phyloP scores from a whole-genome alignment of 2,888 invertebrate genomes.

The Neria commutata region DNA sequence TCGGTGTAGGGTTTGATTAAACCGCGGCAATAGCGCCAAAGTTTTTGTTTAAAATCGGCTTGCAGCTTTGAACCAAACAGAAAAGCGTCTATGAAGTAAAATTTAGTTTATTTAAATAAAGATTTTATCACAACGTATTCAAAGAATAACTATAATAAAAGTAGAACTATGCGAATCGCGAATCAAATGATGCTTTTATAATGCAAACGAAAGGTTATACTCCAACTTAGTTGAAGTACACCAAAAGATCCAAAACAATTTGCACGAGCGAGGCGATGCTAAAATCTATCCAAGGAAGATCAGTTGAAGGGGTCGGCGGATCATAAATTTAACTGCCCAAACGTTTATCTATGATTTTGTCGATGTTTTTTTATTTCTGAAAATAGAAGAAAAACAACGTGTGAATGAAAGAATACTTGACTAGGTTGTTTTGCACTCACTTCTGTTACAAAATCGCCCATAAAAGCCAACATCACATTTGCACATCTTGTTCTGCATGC shows the following conservation, averaged over 20 bases:
- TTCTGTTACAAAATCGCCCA: slow-evolving; percentile 80
- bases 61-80: no score
- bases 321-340: no score
- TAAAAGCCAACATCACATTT: slow-evolving; percentile 84
- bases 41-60: no score
- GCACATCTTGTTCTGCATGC: slow-evolving; percentile 73
- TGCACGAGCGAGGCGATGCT: no score
- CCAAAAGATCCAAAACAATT: neutral
- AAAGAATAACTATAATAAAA: slow-evolving; percentile 14
- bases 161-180: neutral
- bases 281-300: no score
- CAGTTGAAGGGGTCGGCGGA: no score
- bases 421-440: slow-evolving; percentile 62
- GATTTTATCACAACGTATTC: slow-evolving; percentile 24
- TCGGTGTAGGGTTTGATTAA: no score
- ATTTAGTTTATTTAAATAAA: slow-evolving; percentile 23
- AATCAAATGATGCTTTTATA: neutral
- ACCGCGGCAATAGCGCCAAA: no score
- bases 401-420: slow-evolving; percentile 27
- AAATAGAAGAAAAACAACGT: slow-evolving; percentile 9
- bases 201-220: neutral
- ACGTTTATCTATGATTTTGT: slow-evolving; percentile 19
- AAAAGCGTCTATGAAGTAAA: slow-evolving; percentile 24
- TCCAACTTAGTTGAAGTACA: neutral
- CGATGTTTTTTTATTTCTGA: slow-evolving; percentile 44